Base-by-base conservation (phyloP, 2,113 vertebrate species). In the Anguilla rostrata region DNA sequence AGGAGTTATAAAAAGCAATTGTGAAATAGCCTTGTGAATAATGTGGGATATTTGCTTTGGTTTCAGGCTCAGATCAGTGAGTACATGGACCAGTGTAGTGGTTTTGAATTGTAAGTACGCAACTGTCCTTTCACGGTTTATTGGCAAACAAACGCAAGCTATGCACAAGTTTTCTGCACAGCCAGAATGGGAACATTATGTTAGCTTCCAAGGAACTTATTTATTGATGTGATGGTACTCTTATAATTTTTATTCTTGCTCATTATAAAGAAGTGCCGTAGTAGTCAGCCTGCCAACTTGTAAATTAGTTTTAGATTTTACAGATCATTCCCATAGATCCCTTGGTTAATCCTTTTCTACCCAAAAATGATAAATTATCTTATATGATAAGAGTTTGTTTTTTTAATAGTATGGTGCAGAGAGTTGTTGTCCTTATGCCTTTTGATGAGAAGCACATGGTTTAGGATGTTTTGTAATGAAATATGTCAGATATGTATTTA, bases 71-170 rank as follows among this genome's bases (percentile, higher is more conserved):
- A 97, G 85, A 95, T 97, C 94, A 96, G 94, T 93, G 98, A 99
- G 92, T 96, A 96, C 93, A 99, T 99, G 98, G 98, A 99, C 89
- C 98, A 99, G 90, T 97, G 97, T 93, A 97, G 96, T 93, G 96
- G 97, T 90, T 99, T 98, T 94, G 98, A 99, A 89, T 97, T 98
- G 98, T 99, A 95, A 98, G 98, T 98, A 90, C 57, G 12, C 71
- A 34, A 11, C 26, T 56, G 40, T 56, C 63, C 9, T 40, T 15
- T 63, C 60, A 22, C 12, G 80, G 12, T 29, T 41, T 49, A n/a
- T 56, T 12, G n/a, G 3, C 66, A 26, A 80, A 2, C 60, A 12
- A 75, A n/a, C 71, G 7, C 26, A 0, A 14, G 11, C 12, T 53
- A 53, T 53, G 7, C 49, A 20, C 14, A 20, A 0, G 18, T 60